These are phyloP conservation scores for Sesamia inferens DNA, from an alignment of 2,888 invertebrate species.

Conservation along the genomic window DNA sequence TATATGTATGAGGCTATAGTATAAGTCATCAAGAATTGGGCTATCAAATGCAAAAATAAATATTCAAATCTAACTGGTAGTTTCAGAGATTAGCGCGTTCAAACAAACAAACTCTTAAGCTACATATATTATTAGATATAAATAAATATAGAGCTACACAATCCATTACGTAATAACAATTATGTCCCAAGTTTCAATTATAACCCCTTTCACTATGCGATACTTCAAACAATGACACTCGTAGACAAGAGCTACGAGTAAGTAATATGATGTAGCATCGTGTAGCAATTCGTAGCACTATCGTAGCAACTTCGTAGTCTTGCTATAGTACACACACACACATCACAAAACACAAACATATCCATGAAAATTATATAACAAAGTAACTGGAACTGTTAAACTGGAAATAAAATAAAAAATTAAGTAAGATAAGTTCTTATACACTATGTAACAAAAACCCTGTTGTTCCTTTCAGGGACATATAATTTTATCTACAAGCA, in stretches of 20 bases:
- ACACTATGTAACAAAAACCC: no score
- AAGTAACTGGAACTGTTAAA: background rate
- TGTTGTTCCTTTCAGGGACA: no score
- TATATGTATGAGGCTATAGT: no score
- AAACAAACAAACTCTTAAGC: no score
- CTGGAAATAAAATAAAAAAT: background rate
- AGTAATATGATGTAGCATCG: slow-evolving; percentile 26
- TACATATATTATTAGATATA: no score
- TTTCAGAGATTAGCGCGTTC: no score
- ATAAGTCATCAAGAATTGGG: no score
- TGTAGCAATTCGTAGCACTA: slow-evolving; percentile 31
- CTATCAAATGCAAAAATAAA: no score
- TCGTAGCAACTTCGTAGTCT: slow-evolving; percentile 14
- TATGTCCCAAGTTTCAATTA: slow-evolving; percentile 43
- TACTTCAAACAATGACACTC: slow-evolving; percentile 44
- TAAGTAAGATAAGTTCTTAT: no score
- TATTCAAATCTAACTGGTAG: no score
- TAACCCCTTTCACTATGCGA: slow-evolving; percentile 16
- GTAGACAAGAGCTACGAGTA: slow-evolving; percentile 53
- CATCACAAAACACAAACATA: no score
- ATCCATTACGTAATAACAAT: slow-evolving; percentile 54
- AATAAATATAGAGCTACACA: slow-evolving; percentile 6
- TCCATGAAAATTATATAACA: background rate
- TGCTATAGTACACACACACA: background rate
- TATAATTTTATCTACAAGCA: no score